Base-by-base conservation (phyloP, 1,140 invertebrate species). In the Araneus ventricosus region DNA sequence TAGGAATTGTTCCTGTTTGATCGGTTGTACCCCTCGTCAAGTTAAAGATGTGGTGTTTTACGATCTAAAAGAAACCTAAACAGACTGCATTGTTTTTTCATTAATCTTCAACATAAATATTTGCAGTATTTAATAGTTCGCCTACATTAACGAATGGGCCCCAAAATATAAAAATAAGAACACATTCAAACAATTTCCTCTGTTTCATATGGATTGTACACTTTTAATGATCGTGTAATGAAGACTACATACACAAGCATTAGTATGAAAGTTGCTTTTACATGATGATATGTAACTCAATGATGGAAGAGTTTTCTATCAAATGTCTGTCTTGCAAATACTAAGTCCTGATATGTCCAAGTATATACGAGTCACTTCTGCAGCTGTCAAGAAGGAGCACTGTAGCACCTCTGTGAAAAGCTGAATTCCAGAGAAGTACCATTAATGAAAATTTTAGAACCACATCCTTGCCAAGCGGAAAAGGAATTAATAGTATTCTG, bases 221-320 rank as follows among this genome's bases (percentile, higher is more conserved):
- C 24, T 67, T 67, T 67, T 67, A 27, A 67, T 67, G 63, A 67
- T n/a, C 63, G 10, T 67, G n/a, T n/a, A n/a, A 67, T 67, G 63
- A 67, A 27, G n/a, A 27, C 63, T 67, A 67, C 24, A n/a, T n/a
- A 67, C 63, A 67, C 45, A 52, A 52, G 27, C 6, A 27, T 67
- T 14, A 27, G 63, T 67, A 67, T 67, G 63, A 67, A 67, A 30
- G 24, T 27, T 27, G 10, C 27, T 27, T 52, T 67, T 67, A 27
- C 63, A 67, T 67, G 63, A 67, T 67, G 63, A 67, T 67, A 67
- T 67, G 63, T 67, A 67, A 27, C 27, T 67, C 63, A n/a, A 67
- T 67, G 63, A 67, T 67, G 27, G 63, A 67, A 67, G 63, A 67
- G 45, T 67, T 67, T 27, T 10, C 63, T 67, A 67, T 67, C 63